Percentiles rank a stretch among this genome's conserved stretches.
Conservation (phyloP, 2,888 invertebrate genomes). For the Acleris laterana region DNA sequence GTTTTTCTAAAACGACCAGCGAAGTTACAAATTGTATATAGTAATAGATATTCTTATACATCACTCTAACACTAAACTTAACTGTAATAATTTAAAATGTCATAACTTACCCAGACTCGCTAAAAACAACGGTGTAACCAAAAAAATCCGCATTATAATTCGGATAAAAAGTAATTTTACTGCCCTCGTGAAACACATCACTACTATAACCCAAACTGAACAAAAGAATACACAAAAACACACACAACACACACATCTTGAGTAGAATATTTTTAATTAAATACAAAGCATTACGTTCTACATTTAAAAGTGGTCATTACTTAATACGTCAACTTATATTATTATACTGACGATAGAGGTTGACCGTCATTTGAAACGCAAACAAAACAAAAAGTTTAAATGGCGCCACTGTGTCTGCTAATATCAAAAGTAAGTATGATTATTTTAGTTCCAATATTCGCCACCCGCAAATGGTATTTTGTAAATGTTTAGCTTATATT, state of each 20-base stretch:
- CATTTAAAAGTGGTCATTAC: not conserved
- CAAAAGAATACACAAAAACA: conserved; percentile 10
- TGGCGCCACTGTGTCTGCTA: conserved; percentile 8
- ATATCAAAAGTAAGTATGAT: not conserved
- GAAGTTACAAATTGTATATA: too few species aligned
- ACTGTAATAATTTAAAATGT: too few species aligned
- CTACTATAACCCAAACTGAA: conserved; percentile 31
- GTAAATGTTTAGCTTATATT: conserved; percentile 4
- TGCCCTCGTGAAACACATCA: conserved; percentile 62
- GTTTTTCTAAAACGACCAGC: too few species aligned
- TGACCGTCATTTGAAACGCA: not conserved
- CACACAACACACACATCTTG: conserved; percentile 5
- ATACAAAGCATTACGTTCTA: not conserved
- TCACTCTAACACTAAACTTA: too few species aligned
- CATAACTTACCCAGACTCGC: conserved; percentile 54
- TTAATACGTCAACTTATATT: conserved; percentile 1
- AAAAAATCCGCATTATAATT: conserved; percentile 56
- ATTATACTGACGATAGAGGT: conserved; percentile 19
- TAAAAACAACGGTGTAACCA: conserved; percentile 62
- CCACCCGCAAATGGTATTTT: not conserved
- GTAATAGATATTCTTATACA: too few species aligned
- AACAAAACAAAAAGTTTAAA: not conserved
- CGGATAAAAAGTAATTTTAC: conserved; percentile 56
- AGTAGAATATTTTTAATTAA: not conserved
- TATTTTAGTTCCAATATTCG: not conserved